Conservation (phyloP, 2,113 vertebrate genomes). For the Microtus oregoni region DNA sequence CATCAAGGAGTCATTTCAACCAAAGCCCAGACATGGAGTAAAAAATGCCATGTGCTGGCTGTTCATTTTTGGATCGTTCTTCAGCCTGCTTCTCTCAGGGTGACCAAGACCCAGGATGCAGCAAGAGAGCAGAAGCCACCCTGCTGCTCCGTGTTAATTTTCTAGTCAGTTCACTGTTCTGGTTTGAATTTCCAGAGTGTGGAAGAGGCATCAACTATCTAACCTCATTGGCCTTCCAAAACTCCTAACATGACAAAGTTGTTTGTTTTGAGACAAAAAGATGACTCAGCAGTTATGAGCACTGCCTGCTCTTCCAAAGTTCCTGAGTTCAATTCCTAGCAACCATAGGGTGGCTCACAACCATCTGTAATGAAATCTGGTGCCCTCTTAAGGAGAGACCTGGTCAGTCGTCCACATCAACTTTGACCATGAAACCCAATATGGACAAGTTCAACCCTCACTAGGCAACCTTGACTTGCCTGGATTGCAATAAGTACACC, state of each 20-base stretch:
- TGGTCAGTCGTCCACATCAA: too few species aligned
- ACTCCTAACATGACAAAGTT: background rate
- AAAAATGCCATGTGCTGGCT: background rate
- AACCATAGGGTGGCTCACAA: too few species aligned
- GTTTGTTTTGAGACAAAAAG: background rate
- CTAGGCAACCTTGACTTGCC: background rate
- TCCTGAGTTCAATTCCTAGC: too few species aligned
- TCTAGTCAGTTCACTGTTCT: background rate
- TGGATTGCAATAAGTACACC: background rate
- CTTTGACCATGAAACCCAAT: too few species aligned
- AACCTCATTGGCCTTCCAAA: background rate
- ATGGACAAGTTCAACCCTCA: background rate
- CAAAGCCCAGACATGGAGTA: constrained; percentile 56
- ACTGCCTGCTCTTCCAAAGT: too few species aligned
- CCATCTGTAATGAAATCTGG: too few species aligned
- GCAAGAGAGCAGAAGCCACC: background rate
- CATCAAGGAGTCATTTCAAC: background rate
- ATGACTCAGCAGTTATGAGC: too few species aligned
- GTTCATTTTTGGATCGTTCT: constrained; percentile 18
- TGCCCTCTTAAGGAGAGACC: too few species aligned
- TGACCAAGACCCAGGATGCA: background rate
- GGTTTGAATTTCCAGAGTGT: background rate
- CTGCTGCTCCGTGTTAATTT: too few species aligned
- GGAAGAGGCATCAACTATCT: background rate
- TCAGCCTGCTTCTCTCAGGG: background rate